phyloP scores from a whole-genome alignment of 2,113 vertebrate species.

The Crotalus horridus region DNA sequence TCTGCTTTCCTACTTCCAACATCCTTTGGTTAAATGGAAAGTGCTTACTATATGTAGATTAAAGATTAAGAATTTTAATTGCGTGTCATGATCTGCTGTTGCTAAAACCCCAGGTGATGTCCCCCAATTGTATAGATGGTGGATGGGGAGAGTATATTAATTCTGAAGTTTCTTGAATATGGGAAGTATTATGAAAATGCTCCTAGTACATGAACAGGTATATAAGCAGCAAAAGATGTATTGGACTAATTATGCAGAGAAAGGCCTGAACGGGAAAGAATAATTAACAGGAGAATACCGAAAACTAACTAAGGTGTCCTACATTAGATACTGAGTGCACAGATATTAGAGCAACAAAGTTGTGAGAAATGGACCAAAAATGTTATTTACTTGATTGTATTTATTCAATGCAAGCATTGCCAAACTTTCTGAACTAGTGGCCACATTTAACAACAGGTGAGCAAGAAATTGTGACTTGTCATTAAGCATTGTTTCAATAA shows the following conservation, averaged over 20 bases:
- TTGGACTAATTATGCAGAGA: background rate
- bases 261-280: background rate
- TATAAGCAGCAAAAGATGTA: background rate
- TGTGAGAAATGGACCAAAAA: background rate
- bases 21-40: background rate
- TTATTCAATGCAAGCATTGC: background rate
- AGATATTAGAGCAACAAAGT: background rate
- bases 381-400: background rate
- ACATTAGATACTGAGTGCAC: background rate
- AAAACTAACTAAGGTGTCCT: background rate
- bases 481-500: background rate
- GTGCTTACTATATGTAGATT: background rate
- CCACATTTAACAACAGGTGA: background rate
- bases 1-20: background rate
- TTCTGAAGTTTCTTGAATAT: background rate
- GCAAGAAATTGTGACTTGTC: background rate
- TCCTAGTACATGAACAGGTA: background rate
- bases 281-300: background rate
- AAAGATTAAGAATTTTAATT: background rate
- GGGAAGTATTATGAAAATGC: background rate
- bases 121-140: background rate
- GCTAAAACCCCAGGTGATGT: background rate
- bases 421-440: background rate
- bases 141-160: background rate
- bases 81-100: background rate